phyloP scores from a whole-genome alignment of 2,888 invertebrate genomes.

The Cerastis rubricosa region DNA sequence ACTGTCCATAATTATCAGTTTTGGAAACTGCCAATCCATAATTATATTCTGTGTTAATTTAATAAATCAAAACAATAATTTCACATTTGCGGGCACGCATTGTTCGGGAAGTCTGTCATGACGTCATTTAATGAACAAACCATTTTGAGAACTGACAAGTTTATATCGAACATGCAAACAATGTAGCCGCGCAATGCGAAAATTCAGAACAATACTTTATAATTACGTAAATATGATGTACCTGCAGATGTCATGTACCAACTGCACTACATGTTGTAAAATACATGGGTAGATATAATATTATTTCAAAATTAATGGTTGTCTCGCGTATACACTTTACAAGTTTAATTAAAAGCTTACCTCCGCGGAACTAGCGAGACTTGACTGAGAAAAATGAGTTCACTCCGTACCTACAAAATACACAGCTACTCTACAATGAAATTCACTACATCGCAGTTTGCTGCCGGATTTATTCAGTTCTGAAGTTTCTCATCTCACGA shows the following conservation, averaged over 20 bases:
- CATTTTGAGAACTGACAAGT: constrained; percentile 2
- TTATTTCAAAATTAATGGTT: constrained; percentile 13
- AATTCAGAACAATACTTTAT: neutral
- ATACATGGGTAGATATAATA: neutral
- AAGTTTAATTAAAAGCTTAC: constrained; percentile 55
- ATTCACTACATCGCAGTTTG: constrained; percentile 11
- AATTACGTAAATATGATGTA: neutral
- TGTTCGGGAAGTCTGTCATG: constrained; percentile 11
- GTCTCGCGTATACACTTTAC: constrained; percentile 15
- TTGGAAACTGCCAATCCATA: neutral
- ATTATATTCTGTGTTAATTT: neutral
- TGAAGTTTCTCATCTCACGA: constrained; percentile 39
- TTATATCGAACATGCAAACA: neutral
- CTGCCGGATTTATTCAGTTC: constrained; percentile 37
- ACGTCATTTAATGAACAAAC: constrained; percentile 13
- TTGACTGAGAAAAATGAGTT: constrained; percentile 45
- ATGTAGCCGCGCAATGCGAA: neutral
- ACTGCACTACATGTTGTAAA: neutral
- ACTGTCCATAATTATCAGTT: neutral
- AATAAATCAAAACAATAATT: constrained; percentile 13
- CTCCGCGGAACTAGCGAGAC: constrained; percentile 27
- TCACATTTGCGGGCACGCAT: neutral
- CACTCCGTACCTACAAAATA: neutral
- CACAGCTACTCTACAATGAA: constrained; percentile 20
- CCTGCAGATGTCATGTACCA: neutral